Conservation (phyloP, 2,113 vertebrate genomes). For the Hassar affinis region DNA sequence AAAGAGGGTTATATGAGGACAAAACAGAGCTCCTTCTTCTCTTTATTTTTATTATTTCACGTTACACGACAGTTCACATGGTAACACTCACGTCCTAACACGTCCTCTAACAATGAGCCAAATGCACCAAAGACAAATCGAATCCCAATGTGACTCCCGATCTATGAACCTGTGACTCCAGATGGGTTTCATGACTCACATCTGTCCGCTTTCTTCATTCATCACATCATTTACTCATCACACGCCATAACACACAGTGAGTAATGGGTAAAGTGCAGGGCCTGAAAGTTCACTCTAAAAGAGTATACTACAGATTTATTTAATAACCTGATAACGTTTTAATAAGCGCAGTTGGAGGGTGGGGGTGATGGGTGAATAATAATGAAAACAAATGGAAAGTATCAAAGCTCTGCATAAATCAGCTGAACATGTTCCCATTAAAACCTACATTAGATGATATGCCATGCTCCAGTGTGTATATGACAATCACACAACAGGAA, state of each 20-base stretch:
- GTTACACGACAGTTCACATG: conserved; percentile 23
- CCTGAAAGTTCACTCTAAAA: neutral
- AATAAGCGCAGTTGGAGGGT: neutral
- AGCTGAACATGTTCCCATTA: conserved; percentile 19
- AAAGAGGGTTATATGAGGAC: neutral
- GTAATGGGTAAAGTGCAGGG: neutral
- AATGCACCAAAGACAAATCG: conserved; percentile 13
- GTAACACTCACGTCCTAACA: conserved; percentile 10
- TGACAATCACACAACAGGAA: neutral
- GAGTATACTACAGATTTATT: neutral
- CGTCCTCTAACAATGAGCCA: neutral
- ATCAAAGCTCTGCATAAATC: neutral
- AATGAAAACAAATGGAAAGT: conserved; percentile 6
- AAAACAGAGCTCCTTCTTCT: neutral
- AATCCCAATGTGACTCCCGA: neutral
- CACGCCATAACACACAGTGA: neutral
- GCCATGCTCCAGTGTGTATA: neutral
- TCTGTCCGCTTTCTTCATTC: neutral
- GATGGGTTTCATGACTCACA: conserved; percentile 25
- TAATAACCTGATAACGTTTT: neutral
- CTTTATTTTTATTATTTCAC: conserved; percentile 21
- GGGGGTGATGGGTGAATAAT: neutral
- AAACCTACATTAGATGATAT: neutral
- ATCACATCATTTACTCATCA: neutral
- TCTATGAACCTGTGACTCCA: conserved; percentile 1